Percentiles rank a stretch among this genome's conserved stretches.
Conservation (phyloP, 2,888 invertebrate species). For the Marasmarcha lunaedactyla region DNA sequence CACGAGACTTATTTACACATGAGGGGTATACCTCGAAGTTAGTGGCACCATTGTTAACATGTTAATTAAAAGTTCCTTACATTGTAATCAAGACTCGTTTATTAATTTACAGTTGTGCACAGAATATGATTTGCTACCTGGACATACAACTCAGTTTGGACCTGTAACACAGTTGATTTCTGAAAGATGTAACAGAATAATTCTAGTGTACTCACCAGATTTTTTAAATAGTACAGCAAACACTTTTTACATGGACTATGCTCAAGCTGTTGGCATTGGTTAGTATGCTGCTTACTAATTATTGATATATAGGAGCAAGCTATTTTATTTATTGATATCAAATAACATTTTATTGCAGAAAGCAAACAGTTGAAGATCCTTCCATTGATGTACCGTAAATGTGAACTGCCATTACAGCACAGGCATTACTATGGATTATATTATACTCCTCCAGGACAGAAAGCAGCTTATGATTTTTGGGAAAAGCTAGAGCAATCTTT, state of each 20-base stretch:
- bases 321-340: no score
- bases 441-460: constrained; percentile 53
- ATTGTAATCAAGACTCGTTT: background rate
- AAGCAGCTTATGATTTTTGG: constrained; percentile 73
- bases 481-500: constrained; percentile 70
- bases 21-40: constrained; percentile 4
- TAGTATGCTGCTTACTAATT: constrained; percentile 21
- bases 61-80: background rate
- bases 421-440: constrained; percentile 74
- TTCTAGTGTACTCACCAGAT: constrained; percentile 82
- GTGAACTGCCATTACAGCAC: constrained; percentile 74
- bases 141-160: constrained; percentile 77
- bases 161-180: constrained; percentile 79
- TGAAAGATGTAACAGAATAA: constrained; percentile 81
- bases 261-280: constrained; percentile 86
- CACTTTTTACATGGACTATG: constrained; percentile 82
- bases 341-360: constrained; percentile 22
- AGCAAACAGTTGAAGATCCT: constrained; percentile 73
- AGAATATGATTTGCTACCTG: constrained; percentile 79
- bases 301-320: no score
- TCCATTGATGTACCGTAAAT: constrained; percentile 76
- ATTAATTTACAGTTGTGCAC: constrained; percentile 73
- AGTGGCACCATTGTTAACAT: background rate
- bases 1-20: no score
- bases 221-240: constrained; percentile 82